Conservation (phyloP, 1,140 invertebrate genomes). For the Armadillidium nasatum region DNA sequence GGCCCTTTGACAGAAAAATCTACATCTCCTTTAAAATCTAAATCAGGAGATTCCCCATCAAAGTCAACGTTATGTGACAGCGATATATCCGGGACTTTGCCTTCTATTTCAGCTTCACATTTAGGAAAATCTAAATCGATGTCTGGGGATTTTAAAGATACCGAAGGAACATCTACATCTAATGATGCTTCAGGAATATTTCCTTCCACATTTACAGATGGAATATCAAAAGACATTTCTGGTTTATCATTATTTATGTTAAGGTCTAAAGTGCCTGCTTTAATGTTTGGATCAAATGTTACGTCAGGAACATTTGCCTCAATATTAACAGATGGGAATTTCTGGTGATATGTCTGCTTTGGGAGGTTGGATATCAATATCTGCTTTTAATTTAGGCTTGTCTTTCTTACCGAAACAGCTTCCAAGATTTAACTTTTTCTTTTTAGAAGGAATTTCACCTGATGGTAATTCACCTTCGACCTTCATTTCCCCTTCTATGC, state of each 20-base stretch:
- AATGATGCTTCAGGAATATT: constrained; percentile 5
- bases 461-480: constrained; percentile 10
- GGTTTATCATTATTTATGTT: not conserved
- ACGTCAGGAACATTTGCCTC: constrained; percentile 21
- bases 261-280: not conserved
- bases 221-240: not conserved
- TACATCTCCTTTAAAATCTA: constrained; percentile 14
- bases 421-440: too few relatives aligned
- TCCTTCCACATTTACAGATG: not conserved
- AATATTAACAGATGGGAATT: not conserved
- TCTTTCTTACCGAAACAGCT: too few relatives aligned
- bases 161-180: not conserved
- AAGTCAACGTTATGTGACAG: not conserved
- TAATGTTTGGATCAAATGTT: constrained; percentile 6
- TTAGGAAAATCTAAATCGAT: constrained; percentile 5
- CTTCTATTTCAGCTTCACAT: not conserved
- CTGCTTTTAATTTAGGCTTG: too few relatives aligned
- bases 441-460: too few relatives aligned
- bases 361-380: not conserved
- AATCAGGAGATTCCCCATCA: not conserved
- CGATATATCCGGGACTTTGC: too few relatives aligned
- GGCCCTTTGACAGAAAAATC: not conserved
- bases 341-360: constrained; percentile 3
- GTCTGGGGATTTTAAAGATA: not conserved
- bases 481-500: constrained; percentile 25